These are phyloP conservation scores for Magallana nippona DNA, from an alignment of 2,888 invertebrate species.

Conservation along the genomic window DNA sequence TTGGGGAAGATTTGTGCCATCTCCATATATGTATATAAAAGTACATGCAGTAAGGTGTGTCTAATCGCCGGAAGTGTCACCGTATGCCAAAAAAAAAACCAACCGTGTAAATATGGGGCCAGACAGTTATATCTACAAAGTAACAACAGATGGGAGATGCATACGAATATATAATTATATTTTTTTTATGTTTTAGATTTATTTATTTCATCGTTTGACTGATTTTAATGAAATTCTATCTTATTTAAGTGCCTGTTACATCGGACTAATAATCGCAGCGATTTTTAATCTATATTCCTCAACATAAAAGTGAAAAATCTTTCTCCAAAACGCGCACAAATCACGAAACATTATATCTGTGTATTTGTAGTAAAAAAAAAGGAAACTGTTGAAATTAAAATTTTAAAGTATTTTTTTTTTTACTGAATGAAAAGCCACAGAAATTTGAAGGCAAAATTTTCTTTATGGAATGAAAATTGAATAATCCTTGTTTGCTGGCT, in stretches of 20 bases:
- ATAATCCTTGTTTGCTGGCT: slow-evolving; percentile 25
- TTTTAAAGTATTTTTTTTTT: not conserved
- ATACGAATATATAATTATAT: too few species aligned
- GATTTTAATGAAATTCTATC: too few species aligned
- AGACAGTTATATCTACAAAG: too few species aligned
- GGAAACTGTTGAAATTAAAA: not conserved
- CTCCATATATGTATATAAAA: not conserved
- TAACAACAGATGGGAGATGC: too few species aligned
- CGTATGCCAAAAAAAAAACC: too few species aligned
- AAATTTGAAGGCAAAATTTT: slow-evolving; percentile 6
- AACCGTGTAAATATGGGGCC: too few species aligned
- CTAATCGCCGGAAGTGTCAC: not conserved
- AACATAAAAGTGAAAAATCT: not conserved
- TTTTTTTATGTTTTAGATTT: too few species aligned
- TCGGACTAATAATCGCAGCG: too few species aligned
- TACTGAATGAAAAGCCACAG: slow-evolving; percentile 8
- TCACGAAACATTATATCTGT: not conserved
- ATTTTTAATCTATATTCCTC: too few species aligned
- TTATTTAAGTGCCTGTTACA: too few species aligned
- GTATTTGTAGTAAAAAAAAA: not conserved
- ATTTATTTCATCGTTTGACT: too few species aligned
- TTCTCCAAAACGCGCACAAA: not conserved
- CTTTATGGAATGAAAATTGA: slow-evolving; percentile 19
- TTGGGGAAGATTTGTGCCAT: slow-evolving; percentile 31
- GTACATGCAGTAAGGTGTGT: not conserved